Percentiles rank a stretch among this genome's conserved stretches.
phyloP scores from a whole-genome alignment of 2,113 vertebrate species.

The Urocolius indicus region DNA sequence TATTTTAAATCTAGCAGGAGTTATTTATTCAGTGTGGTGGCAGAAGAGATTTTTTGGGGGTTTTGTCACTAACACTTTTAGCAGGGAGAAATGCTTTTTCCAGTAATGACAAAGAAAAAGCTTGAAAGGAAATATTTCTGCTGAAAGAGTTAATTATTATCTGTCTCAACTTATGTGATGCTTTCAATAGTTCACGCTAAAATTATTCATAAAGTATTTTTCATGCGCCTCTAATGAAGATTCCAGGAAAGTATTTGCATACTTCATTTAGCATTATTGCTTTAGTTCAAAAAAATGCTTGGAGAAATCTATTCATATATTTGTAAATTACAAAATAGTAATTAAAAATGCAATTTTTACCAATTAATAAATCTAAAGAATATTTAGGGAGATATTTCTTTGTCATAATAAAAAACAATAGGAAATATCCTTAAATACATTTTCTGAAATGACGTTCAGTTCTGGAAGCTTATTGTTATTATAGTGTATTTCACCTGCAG shows the following conservation, averaged over 20 bases:
- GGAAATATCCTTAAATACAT: not conserved
- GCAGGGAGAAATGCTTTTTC: not conserved
- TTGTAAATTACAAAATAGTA: not conserved
- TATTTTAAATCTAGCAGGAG: not conserved
- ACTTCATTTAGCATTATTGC: not conserved
- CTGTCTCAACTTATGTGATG: not conserved
- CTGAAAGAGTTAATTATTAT: not conserved
- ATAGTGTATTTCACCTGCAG: not conserved
- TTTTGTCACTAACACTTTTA: not conserved
- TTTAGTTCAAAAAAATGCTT: not conserved
- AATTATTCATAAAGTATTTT: not conserved
- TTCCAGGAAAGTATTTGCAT: not conserved
- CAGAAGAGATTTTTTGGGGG: not conserved
- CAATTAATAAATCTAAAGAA: not conserved
- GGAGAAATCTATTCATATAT: not conserved
- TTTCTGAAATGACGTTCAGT: not conserved
- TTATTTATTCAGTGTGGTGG: not conserved
- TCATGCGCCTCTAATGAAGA: not conserved
- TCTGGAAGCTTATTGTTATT: not conserved
- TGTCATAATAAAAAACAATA: not conserved
- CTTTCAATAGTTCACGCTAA: not conserved
- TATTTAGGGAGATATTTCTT: not conserved
- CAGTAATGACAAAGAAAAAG: not conserved
- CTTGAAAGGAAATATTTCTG: not conserved
- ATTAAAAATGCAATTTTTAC: not conserved